Evolutionary conservation across 2,113 vertebrate species (phyloP).

Genomic region (Chaetorhynchus papuensis): DNA sequence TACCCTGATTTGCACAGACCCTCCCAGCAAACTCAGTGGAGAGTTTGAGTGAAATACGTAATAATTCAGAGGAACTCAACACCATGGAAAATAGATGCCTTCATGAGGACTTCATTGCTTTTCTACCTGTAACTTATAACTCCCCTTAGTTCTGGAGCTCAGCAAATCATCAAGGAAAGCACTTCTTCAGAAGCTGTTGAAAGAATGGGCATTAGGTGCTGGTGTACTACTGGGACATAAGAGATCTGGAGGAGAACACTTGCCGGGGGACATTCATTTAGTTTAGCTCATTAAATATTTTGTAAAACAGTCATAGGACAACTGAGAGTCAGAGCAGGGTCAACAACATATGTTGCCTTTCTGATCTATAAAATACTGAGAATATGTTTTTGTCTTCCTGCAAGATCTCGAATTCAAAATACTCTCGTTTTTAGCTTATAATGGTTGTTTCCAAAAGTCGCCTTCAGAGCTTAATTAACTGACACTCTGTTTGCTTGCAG

Average conservation of each 20-base stretch:
- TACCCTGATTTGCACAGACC: background rate
- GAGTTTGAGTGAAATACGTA: background rate
- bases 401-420: background rate
- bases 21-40: background rate
- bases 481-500: constrained; percentile 65
- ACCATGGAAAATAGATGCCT: background rate
- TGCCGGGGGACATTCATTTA: background rate
- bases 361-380: background rate
- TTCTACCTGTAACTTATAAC: background rate
- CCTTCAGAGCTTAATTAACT: background rate
- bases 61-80: background rate
- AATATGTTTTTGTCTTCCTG: background rate
- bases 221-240: background rate
- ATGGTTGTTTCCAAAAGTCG: background rate
- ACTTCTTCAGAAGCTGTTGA: background rate
- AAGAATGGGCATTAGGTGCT: background rate
- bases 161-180: background rate
- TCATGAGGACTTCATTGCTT: background rate
- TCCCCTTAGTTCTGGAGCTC: background rate
- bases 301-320: background rate
- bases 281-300: background rate
- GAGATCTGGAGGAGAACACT: background rate
- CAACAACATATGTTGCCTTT: background rate
- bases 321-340: background rate
- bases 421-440: background rate